Conservation (phyloP, 2,797 vertebrate genomes). For the Simalia tracyae region DNA sequence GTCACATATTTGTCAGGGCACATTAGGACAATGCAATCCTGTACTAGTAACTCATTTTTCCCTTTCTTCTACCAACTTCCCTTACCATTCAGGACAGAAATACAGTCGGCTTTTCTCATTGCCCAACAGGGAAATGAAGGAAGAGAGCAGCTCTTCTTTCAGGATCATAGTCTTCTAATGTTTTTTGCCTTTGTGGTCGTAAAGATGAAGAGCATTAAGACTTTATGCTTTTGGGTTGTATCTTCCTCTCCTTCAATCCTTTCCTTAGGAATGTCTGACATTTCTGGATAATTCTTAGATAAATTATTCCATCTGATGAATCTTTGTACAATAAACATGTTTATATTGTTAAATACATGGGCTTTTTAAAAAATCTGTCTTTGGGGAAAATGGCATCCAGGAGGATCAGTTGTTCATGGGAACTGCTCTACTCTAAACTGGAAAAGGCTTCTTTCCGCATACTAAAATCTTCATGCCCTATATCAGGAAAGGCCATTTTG, state of each 20-base stretch:
- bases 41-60: background rate
- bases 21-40: background rate
- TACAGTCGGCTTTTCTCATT: background rate
- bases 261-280: background rate
- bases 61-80: background rate
- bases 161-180: background rate
- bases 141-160: background rate
- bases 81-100: background rate
- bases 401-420: constrained; percentile 40
- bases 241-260: background rate
- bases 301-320: background rate
- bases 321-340: background rate
- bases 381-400: constrained; percentile 39
- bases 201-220: background rate
- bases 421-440: constrained; percentile 49
- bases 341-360: background rate
- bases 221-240: background rate
- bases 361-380: constrained; percentile 40
- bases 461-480: constrained; percentile 59
- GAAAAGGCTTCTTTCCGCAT: constrained; percentile 54
- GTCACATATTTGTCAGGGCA: background rate
- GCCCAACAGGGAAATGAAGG: background rate
- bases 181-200: background rate
- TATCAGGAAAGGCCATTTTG: constrained; percentile 21
- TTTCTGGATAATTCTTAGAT: background rate